phyloP scores from a whole-genome alignment of 53 echinoderm and acorn worm species.

The Echinometra lucunter region DNA sequence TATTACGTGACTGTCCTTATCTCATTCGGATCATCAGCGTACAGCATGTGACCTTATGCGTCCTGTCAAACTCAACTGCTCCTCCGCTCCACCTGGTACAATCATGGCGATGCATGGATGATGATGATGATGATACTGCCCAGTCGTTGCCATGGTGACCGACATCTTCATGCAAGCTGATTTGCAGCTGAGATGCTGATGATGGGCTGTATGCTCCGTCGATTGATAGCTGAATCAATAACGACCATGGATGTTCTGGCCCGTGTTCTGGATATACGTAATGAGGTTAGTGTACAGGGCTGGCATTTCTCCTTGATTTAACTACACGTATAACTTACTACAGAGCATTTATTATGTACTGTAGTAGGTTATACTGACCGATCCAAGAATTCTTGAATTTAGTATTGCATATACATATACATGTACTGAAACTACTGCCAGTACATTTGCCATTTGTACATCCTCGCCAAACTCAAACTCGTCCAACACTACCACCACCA shows the following conservation, averaged over 20 bases:
- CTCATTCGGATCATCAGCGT: neutral
- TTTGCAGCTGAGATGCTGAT: slow-evolving; percentile 2
- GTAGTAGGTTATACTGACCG: no score
- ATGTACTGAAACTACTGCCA: no score
- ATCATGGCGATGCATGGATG: neutral
- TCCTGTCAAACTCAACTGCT: neutral
- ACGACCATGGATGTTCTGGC: neutral
- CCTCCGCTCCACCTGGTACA: slow-evolving; percentile 1
- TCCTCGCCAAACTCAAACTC: no score
- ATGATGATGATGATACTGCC: neutral
- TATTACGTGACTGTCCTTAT: neutral
- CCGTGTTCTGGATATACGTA: neutral
- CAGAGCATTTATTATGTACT: neutral
- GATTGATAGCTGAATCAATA: neutral
- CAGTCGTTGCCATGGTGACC: slow-evolving; percentile 3
- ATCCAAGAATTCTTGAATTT: no score
- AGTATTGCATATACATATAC: no score
- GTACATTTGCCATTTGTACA: no score
- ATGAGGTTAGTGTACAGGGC: neutral
- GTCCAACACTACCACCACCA: no score
- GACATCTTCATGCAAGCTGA: neutral
- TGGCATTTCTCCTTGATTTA: neutral
- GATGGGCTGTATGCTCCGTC: neutral
- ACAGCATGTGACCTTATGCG: neutral
- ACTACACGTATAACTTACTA: neutral